Evolutionary conservation across 2,113 vertebrate genomes (phyloP).

Genomic region (Zosterops lateralis): DNA sequence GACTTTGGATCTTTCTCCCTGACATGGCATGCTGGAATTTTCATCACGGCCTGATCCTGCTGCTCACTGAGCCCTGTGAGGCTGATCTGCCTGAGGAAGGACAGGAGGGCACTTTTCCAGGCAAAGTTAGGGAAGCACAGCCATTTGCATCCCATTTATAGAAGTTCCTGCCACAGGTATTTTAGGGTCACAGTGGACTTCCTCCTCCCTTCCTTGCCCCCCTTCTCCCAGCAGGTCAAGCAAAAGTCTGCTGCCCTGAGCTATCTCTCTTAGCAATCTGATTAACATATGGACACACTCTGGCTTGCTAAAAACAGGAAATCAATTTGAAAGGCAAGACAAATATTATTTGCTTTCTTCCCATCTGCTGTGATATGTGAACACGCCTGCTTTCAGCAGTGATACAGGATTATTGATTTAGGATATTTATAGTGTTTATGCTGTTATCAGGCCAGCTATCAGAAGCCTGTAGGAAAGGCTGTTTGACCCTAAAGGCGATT

Average conservation of each 20-base stretch:
- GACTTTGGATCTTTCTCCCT: not conserved
- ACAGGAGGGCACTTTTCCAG: not conserved
- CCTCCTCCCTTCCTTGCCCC: not conserved
- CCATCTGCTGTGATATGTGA: slow-evolving; percentile 64
- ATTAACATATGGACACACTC: slow-evolving; percentile 73
- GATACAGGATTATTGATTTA: slow-evolving; percentile 41
- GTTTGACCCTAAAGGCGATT: slow-evolving; percentile 29
- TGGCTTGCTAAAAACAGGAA: slow-evolving; percentile 61
- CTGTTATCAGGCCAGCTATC: slow-evolving; percentile 47
- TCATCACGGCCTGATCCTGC: not conserved
- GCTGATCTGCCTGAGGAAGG: not conserved
- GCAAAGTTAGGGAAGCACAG: not conserved
- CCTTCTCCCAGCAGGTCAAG: slow-evolving; percentile 27
- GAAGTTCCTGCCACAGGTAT: not conserved
- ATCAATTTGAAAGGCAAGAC: slow-evolving; percentile 66
- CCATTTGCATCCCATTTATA: not conserved
- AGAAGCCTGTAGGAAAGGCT: slow-evolving; percentile 1
- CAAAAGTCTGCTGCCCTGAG: slow-evolving; percentile 47
- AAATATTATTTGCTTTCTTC: slow-evolving; percentile 65
- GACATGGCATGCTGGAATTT: accelerated
- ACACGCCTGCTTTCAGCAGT: slow-evolving; percentile 27
- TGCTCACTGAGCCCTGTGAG: not conserved
- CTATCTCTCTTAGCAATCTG: slow-evolving; percentile 57
- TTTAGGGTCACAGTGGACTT: not conserved
- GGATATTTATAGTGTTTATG: slow-evolving; percentile 27